These are phyloP conservation scores for Andrena trimmerana DNA, from an alignment of 2,888 invertebrate genomes.

Conservation along the genomic window DNA sequence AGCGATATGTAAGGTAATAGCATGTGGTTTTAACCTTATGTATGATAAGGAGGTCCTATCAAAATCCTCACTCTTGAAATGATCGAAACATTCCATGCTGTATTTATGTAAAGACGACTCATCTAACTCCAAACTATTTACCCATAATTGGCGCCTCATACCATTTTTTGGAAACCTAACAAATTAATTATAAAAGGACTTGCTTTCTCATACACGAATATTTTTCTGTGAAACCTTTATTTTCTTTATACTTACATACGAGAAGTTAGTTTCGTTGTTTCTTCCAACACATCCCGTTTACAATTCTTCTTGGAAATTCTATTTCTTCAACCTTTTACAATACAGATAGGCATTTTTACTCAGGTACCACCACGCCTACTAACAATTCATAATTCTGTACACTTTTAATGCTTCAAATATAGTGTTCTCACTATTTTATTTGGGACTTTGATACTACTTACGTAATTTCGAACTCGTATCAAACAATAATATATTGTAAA, in stretches of 20 bases:
- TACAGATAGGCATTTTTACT: neutral
- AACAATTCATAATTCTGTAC: no score
- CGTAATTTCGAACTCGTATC: no score
- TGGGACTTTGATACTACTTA: no score
- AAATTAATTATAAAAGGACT: slow-evolving; percentile 6
- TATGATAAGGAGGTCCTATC: slow-evolving; percentile 2
- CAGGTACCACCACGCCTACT: no score
- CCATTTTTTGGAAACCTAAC: slow-evolving; percentile 3
- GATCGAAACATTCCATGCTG: neutral
- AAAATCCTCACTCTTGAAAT: slow-evolving; percentile 2
- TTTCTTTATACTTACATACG: neutral
- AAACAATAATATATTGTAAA: no score
- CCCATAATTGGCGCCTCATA: neutral
- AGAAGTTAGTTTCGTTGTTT: neutral
- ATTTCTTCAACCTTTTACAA: slow-evolving; percentile 2
- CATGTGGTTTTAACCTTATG: neutral
- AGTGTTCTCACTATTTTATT: no score
- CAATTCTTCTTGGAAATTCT: neutral
- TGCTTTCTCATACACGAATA: no score
- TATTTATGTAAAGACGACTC: neutral
- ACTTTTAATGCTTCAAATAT: no score
- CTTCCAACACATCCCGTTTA: neutral
- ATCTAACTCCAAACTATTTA: neutral
- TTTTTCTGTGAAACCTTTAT: neutral
- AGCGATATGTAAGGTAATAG: neutral